Evolutionary conservation across 2,888 invertebrate genomes (phyloP), one percentile per base, ranked within the genome.

Genomic region (Digitonthophagus gazella): DNA sequence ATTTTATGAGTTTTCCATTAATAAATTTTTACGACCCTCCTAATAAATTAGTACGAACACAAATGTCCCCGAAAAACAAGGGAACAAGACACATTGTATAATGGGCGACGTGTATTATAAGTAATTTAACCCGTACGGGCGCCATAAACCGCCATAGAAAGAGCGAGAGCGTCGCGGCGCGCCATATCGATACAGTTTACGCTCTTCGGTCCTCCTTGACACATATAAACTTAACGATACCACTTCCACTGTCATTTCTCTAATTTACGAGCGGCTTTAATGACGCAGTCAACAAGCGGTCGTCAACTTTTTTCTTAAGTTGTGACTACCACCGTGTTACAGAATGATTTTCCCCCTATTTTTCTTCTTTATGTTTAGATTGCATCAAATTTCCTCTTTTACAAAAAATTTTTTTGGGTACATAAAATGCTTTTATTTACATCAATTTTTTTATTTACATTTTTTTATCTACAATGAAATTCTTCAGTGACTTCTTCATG

Each of bases 191-290:
- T 44, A 44, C 28, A 44, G 28, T 44, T 44, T 44, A 44, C 61
- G 61, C 19, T 18, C 20, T 19, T 61, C 20, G 61, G 18, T n/a
- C 20, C 19, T 18, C 61, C 61, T 61, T 61, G 61, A 61, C 61
- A 44, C 28, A 44, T 44, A 61, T 61, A 69, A 69, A 65, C 65
- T 69, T 69, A 69, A 66, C 19, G 68, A 61, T 65, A 66, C 20
- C 58, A 65, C 65, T 68, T 55, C 61, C 14, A 55, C 61, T 63
- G 63, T 69, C 68, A 69, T 69, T 69, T 66, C 55, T 19, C 18
- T 58, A 69, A 69, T 69, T 69, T 65, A 69, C 66, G 68, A 69
- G 58, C 61, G 15, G 58, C 65, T 58, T 69, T 66, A 69, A 61
- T 69, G 68, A 61, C 65, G 58, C 61, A 16, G 18, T 19, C 61